Evolutionary conservation across 2,797 vertebrate genomes (phyloP), one percentile per base, ranked within the genome.

Genomic region (Cyprinella venusta): DNA sequence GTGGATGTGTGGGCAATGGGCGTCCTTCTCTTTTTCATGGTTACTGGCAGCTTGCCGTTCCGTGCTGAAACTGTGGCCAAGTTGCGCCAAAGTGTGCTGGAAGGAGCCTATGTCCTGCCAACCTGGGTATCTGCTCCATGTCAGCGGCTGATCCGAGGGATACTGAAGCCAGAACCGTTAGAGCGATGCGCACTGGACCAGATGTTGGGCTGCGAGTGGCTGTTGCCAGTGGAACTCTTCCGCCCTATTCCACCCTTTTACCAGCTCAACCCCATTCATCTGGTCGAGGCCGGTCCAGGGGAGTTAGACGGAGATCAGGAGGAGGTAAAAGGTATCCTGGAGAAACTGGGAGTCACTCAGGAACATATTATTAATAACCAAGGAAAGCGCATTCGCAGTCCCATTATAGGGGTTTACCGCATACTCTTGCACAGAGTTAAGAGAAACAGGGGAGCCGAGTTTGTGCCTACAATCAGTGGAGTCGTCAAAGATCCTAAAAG

Each of bases 1-100:
- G 96, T 98, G 83, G 98, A 98, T 15, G 94, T 99, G 83, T 99
- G 98, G 98, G 97, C 97, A 15, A 92, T 99, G 90, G 97, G 98
- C 0, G 95, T 99, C 52, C 92, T 99, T 12, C 91, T 99, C 0
- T 99, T 97, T 92, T 99, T 99, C 81, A 97, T 98, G 95, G 96
- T 92, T 16, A 97, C 96, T 0, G 96, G 95, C 15, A 90, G 92
- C 19, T 97, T 98, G 96, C 98, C 98, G 0, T 99, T 99, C 88
- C 95, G 95, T 1, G 98, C 97, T 0, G 97, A 98, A 9, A 99
- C 96, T 1, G 94, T 98, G 89, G 95, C 95, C 82, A 98, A 97
- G 87, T 93, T 98, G 76, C 96, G 97, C 64, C 95, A 92, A 87
- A 93, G 94, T 90, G 93, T 99, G 90, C 94, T 98, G 0, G 94